Percentiles rank a stretch among this genome's conserved stretches.
These are phyloP conservation scores for Heteropelma amictum DNA, from an alignment of 2,888 invertebrate species.

Conservation along the genomic window DNA sequence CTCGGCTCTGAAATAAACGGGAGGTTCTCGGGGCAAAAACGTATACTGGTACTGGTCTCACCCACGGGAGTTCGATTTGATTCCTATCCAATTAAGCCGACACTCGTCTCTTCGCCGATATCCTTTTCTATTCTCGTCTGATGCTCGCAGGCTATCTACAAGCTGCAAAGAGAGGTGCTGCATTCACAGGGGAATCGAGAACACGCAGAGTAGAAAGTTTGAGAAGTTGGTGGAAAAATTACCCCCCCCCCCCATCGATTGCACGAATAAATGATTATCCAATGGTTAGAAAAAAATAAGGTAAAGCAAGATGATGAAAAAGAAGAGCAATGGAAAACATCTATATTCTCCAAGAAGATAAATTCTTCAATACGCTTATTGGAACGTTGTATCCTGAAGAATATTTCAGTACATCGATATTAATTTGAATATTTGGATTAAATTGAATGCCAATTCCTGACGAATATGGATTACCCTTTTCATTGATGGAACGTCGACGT, in stretches of 20 bases:
- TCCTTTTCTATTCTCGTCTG: constrained; percentile 1
- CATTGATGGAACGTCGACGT: background rate
- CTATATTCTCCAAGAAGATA: constrained; percentile 31
- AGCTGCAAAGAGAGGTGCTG: background rate
- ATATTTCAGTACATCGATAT: constrained; percentile 38
- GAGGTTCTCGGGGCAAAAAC: constrained; percentile 28
- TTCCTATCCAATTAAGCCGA: constrained; percentile 60
- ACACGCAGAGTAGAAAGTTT: constrained; percentile 25
- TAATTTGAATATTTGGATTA: constrained; percentile 45
- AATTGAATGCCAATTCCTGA: constrained; percentile 28
- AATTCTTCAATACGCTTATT: constrained; percentile 20
- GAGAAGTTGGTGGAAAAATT: constrained; percentile 8
- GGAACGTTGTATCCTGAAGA: constrained; percentile 1
- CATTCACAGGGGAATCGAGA: constrained; percentile 27
- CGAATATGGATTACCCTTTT: constrained; percentile 28
- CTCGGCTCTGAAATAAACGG: constrained; percentile 49
- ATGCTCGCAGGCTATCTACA: constrained; percentile 3
- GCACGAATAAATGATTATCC: background rate
- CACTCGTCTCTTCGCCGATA: constrained; percentile 38
- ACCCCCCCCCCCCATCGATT: constrained; percentile 2
- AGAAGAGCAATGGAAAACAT: background rate
- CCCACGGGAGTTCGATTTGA: constrained; percentile 51
- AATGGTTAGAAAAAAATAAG: constrained; percentile 19
- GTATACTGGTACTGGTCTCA: constrained; percentile 42
- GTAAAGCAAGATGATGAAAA: background rate